Evolutionary conservation across 2,113 vertebrate genomes (phyloP).

Genomic region (Triplophysa rosa): DNA sequence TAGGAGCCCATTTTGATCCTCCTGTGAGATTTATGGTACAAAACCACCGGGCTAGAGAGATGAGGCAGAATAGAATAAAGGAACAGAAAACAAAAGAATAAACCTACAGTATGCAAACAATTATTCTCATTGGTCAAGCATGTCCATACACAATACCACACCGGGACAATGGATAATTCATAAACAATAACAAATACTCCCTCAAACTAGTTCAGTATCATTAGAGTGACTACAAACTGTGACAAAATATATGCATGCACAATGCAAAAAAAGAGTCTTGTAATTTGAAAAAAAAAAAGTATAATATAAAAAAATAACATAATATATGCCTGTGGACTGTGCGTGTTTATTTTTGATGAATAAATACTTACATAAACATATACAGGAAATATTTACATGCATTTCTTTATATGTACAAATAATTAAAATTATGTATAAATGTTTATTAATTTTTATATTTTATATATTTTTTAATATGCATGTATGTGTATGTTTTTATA

Average conservation of each 20-base stretch:
- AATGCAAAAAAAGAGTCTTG: not conserved
- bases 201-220: not conserved
- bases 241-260: not conserved
- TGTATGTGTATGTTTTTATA: too few relatives aligned
- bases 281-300: too few relatives aligned
- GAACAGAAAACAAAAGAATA: not conserved
- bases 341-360: too few relatives aligned
- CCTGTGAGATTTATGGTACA: not conserved
- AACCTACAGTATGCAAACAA: not conserved
- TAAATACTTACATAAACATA: too few relatives aligned
- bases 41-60: not conserved
- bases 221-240: not conserved
- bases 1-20: not conserved
- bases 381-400: too few relatives aligned
- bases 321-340: too few relatives aligned
- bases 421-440: too few relatives aligned
- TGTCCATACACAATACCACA: conserved; percentile 21
- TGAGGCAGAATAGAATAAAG: conserved; percentile 1
- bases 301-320: too few relatives aligned
- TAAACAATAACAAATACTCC: not conserved
- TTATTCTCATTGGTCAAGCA: not conserved
- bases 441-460: too few relatives aligned
- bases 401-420: too few relatives aligned
- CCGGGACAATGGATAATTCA: not conserved
- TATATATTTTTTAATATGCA: too few relatives aligned